Percentiles rank a stretch among this genome's conserved stretches.
Evolutionary conservation across 2,113 vertebrate species (phyloP).

Genomic region (Phodopus roborovskii): DNA sequence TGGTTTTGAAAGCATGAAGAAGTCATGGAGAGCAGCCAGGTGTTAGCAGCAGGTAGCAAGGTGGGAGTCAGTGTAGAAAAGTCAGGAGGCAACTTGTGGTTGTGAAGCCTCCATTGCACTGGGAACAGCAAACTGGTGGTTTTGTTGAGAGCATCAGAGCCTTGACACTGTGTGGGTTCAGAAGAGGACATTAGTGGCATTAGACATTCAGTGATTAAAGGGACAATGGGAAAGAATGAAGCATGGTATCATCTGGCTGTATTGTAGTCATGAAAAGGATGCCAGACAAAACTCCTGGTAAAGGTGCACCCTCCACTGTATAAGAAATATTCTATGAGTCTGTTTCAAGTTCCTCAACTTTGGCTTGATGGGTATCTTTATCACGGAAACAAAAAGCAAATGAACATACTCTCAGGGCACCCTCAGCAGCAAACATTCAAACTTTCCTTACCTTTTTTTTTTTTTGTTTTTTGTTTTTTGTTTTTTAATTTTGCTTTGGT

Average conservation of each 20-base stretch:
- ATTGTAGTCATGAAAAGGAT: neutral
- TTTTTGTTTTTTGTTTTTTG: no score
- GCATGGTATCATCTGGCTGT: neutral
- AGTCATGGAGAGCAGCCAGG: neutral
- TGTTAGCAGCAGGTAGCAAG: neutral
- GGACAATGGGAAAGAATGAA: neutral
- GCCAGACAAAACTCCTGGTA: neutral
- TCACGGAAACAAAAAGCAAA: neutral
- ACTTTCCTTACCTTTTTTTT: neutral
- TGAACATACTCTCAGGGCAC: neutral
- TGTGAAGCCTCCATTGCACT: neutral
- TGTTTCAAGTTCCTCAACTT: neutral
- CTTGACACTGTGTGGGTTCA: neutral
- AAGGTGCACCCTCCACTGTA: neutral
- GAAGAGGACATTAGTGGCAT: neutral
- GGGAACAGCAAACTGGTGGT: no score
- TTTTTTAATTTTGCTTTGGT: no score
- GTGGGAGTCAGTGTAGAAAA: no score
- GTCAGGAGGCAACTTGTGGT: no score
- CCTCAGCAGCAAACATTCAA: accelerated
- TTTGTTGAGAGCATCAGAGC: neutral
- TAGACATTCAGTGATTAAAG: neutral
- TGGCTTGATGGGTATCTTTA: neutral
- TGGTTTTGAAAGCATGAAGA: neutral
- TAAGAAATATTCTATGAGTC: neutral